Evolutionary conservation across 2,888 invertebrate genomes (phyloP).

Genomic region (Trissolcus japonicus): DNA sequence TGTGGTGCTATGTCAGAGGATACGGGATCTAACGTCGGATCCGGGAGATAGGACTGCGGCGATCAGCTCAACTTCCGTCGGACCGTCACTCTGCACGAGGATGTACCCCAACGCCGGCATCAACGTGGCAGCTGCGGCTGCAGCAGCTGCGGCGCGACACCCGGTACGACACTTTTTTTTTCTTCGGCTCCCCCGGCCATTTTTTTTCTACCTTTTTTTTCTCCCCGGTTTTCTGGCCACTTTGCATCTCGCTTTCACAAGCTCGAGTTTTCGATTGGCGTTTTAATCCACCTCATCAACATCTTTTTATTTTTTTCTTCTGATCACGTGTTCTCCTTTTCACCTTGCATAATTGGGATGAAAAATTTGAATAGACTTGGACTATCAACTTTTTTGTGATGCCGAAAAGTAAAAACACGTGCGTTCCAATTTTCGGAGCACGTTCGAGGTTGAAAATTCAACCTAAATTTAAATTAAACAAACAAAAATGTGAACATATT

Average conservation of each 20-base stretch:
- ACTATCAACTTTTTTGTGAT: no score
- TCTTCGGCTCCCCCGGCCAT: conserved; percentile 21
- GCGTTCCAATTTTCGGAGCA: no score
- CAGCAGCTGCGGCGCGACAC: conserved; percentile 75
- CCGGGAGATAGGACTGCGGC: conserved; percentile 37
- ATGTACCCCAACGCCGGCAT: conserved; percentile 67
- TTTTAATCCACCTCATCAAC: conserved; percentile 1
- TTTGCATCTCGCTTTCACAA: conserved; percentile 23
- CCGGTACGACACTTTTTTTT: conserved; percentile 67
- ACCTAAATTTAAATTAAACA: no score
- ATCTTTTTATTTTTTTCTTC: background rate
- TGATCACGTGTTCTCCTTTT: background rate
- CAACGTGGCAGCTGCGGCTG: conserved; percentile 75
- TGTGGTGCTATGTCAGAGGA: conserved; percentile 47
- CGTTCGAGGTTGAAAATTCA: no score
- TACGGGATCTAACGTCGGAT: conserved; percentile 15
- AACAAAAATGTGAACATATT: no score
- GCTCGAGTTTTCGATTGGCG: background rate
- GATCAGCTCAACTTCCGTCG: conserved; percentile 10
- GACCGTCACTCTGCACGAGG: conserved; percentile 13
- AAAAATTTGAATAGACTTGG: no score
- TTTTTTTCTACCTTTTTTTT: conserved; percentile 10
- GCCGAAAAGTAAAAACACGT: no score
- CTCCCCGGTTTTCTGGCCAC: background rate
- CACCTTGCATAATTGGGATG: no score